phyloP scores from a whole-genome alignment of 2,888 invertebrate genomes.

The Alloplasta piceator region DNA sequence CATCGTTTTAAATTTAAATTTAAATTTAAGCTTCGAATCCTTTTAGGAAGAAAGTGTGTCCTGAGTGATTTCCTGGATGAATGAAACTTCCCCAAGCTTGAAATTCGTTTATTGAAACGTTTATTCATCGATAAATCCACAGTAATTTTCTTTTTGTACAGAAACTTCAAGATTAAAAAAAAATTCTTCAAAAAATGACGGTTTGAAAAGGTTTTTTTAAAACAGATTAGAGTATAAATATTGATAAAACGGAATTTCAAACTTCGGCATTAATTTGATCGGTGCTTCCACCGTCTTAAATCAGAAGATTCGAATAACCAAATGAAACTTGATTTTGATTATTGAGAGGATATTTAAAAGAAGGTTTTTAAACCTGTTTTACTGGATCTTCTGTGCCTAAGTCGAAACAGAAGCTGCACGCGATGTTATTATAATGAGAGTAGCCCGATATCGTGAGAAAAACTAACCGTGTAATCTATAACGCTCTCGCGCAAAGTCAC shows the following conservation, averaged over 20 bases:
- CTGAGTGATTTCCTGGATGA: constrained; percentile 24
- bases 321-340: constrained; percentile 6
- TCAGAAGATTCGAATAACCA: background rate
- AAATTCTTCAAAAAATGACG: too few species aligned
- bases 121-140: too few species aligned
- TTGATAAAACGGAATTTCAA: too few species aligned
- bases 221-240: too few species aligned
- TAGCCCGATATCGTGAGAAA: constrained; percentile 62
- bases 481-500: constrained; percentile 17
- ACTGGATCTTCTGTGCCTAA: constrained; percentile 33
- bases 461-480: constrained; percentile 37
- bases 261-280: too few species aligned
- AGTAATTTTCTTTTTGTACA: too few species aligned
- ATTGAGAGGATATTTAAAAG: background rate
- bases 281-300: background rate
- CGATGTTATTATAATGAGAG: constrained; percentile 27
- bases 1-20: too few species aligned
- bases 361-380: constrained; percentile 13
- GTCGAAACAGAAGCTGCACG: constrained; percentile 17
- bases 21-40: background rate
- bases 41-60: background rate
- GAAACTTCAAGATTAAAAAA: too few species aligned
- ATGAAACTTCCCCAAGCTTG: background rate
- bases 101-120: too few species aligned
- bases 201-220: too few species aligned